These are phyloP conservation scores for Cistogaster globosa DNA, from an alignment of 2,888 invertebrate genomes.

Conservation along the genomic window DNA sequence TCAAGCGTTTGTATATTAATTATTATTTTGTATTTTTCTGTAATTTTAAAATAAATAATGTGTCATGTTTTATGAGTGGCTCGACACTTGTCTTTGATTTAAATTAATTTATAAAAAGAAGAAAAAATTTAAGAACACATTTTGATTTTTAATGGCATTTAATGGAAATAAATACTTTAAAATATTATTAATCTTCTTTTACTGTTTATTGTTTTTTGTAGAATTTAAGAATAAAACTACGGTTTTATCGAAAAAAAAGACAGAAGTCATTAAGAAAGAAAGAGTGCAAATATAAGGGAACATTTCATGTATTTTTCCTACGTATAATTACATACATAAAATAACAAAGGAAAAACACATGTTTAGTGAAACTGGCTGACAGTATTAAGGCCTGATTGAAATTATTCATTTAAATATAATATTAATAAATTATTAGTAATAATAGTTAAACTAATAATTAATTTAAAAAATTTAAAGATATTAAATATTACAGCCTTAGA, in stretches of 20 bases:
- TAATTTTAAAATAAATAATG: conserved; percentile 20
- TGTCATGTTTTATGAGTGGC: conserved; percentile 63
- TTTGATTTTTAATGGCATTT: conserved; percentile 50
- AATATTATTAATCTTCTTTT: conserved; percentile 31
- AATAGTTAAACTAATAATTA: too few relatives aligned
- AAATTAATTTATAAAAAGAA: conserved; percentile 60
- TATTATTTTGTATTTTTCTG: background rate
- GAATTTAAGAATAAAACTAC: conserved; percentile 25
- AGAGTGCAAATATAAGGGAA: conserved; percentile 8
- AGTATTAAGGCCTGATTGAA: too few relatives aligned
- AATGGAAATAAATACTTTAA: conserved; percentile 41
- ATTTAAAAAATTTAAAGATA: too few relatives aligned
- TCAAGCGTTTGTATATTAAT: conserved; percentile 1
- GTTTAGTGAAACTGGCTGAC: too few relatives aligned
- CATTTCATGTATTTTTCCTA: conserved; percentile 15
- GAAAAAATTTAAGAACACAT: conserved; percentile 30
- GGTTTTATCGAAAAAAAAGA: conserved; percentile 31
- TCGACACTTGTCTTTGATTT: conserved; percentile 68
- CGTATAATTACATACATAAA: too few relatives aligned
- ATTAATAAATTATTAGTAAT: too few relatives aligned
- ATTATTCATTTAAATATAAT: too few relatives aligned
- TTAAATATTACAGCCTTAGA: too few relatives aligned
- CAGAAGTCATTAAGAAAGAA: conserved; percentile 11
- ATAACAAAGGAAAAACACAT: background rate
- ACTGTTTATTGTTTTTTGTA: conserved; percentile 42